A percentile compares a stretch with the other conserved stretches of the same genome.
phyloP scores from a whole-genome alignment of 2,888 invertebrate species.

The Antheraea yamamai region DNA sequence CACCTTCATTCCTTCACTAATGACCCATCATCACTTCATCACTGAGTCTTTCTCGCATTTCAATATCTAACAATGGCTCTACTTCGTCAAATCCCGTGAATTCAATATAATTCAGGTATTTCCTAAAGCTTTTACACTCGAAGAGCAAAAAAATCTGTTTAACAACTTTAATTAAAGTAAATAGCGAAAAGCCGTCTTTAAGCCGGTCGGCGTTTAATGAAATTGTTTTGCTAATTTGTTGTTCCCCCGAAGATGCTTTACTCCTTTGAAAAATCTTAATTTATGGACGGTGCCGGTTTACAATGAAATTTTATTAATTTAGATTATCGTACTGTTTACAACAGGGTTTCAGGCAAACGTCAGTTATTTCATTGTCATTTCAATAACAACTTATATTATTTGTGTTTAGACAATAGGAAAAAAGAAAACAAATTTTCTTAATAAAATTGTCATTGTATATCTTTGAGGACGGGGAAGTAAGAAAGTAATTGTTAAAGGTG shows the following conservation, averaged over 20 bases:
- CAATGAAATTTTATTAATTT: slow-evolving; percentile 20
- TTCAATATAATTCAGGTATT: slow-evolving; percentile 9
- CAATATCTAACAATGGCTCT: no score
- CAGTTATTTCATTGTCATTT: not conserved
- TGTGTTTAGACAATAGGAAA: not conserved
- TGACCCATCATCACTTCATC: no score
- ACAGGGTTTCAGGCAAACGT: not conserved
- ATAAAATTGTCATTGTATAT: not conserved
- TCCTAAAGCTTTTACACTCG: slow-evolving; percentile 17
- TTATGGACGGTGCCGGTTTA: slow-evolving; percentile 25
- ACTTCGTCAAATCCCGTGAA: slow-evolving; percentile 3
- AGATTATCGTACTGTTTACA: slow-evolving; percentile 9
- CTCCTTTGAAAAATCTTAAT: slow-evolving; percentile 38
- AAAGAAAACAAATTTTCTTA: not conserved
- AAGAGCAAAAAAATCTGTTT: slow-evolving; percentile 31
- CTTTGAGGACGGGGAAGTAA: not conserved
- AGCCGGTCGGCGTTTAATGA: slow-evolving; percentile 35
- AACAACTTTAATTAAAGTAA: slow-evolving; percentile 46
- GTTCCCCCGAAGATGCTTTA: slow-evolving; percentile 31
- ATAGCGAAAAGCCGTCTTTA: slow-evolving; percentile 35
- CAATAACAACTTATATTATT: not conserved
- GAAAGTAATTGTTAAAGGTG: slow-evolving; percentile 10
- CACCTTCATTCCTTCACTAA: no score
- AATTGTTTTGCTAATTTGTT: slow-evolving; percentile 48
- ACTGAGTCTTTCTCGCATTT: no score